Base-by-base conservation (phyloP, 2,113 vertebrate genomes). In the Stigmatopora nigra region DNA sequence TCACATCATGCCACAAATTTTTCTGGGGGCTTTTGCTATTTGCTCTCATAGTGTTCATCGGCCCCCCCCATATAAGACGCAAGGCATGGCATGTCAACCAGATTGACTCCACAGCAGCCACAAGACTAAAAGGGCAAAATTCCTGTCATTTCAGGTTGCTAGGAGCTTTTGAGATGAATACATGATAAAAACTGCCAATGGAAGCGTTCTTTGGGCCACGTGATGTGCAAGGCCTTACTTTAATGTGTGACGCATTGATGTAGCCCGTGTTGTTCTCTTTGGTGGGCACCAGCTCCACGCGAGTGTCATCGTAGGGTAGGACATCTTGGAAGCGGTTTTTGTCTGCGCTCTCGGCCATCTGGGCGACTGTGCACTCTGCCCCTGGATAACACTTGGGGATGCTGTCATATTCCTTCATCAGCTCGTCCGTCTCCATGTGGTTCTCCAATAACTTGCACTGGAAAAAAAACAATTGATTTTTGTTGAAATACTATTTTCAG, bases 251-350 rank as follows among this genome's bases (percentile, higher is more conserved):
- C 0, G 96, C 97, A 0, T 99, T 99, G 86, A 99, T 95, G 85
- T 99, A 99, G 25, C 97, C 97, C 0, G 95, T 99, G 79, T 97
- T 98, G 81, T 99, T 99, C 72, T 99, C 97, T 83, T 98, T 98
- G 58, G 95, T 99, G 75, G 97, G 97, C 56, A 98, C 94, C 75
- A 99, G 84, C 84, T 98, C 97, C 73, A 99, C 95, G 2, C 96
- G 90, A 11, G 91, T 92, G 10, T 92, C 91, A 7, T 99, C 95
- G 0, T 98, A 98, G 1, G 97, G 97, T 72, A 99, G 91, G 7
- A 98, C 95, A 0, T 99, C 97, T 47, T 94, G 93, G 86, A 98
- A 98, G 3, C 97, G 89, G 78, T 99, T 99, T 61, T 95, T 90
- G 56, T 99, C 97, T 0, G 87, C 87, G 4, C 94, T 98, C 65